Base-by-base conservation (phyloP, 2,888 invertebrate species). In the Adelphocoris suturalis region DNA sequence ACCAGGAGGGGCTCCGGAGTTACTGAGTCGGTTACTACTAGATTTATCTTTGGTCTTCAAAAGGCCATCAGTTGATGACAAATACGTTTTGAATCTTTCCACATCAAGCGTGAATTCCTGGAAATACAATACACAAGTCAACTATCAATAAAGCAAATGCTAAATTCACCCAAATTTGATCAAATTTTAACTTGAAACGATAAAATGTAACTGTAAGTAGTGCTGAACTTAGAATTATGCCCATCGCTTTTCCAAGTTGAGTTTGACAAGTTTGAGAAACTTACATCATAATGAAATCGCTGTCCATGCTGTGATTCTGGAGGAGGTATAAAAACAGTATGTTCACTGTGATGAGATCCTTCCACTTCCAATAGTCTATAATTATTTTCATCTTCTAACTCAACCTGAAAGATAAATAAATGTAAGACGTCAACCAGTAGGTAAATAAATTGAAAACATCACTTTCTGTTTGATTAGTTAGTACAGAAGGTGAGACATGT, bases 261-360 rank as follows among this genome's bases (percentile, higher is more conserved):
- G 7, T 37, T 4, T 37, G 7, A 37, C 2, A 4, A 75, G 1
- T 19, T 27, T 28, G 75, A 11, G 1, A 27, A 9, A 82, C 88
- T 76, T 11, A 88, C 89, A 61, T 89, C 82, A 57, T 89, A 89
- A 46, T n/a, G 68, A 23, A 82, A 82, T 14, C 61, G 61, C 57
- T 81, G 89, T 0, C 81, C 89, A 68, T 55, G 92, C 57, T 92
- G 92, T 12, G 96, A 96, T 93, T 99, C 99, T 0, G 99, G 99
- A 28, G 99, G 98, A 93, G 98, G 95, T 91, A 99, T 97, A 93
- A 98, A 98, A 90, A 99, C 98, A 16, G 99, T 99, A 91, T 98
- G 95, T 93, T 99, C 99, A 92, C 96, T 97, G 90, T 95, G 95
- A 92, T 97, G 96, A 52, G 96, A 95, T 93, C 95, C 95, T 92